Evolutionary conservation across 1,140 invertebrate genomes (phyloP).

Genomic region (Drosophila saltans): DNA sequence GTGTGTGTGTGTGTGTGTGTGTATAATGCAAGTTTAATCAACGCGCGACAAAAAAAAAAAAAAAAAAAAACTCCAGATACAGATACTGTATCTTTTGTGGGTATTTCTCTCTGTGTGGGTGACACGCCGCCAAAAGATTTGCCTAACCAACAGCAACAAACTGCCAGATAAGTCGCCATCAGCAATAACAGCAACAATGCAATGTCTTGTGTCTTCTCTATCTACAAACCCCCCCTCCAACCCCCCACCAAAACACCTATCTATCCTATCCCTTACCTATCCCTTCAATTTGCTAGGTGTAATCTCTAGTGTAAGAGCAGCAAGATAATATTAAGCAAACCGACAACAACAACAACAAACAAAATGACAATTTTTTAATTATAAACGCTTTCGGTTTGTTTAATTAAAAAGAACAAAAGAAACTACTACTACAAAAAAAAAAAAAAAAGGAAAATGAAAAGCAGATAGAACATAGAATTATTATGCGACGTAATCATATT

Average conservation of each 20-base stretch:
- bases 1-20: slow-evolving; percentile 24
- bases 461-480: background rate
- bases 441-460: background rate
- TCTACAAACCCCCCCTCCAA: slow-evolving; percentile 54
- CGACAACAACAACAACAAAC: slow-evolving; percentile 36
- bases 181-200: slow-evolving; percentile 45
- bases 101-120: slow-evolving; percentile 10
- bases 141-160: slow-evolving; percentile 51
- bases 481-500: background rate
- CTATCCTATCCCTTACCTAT: too few relatives aligned
- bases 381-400: slow-evolving; percentile 52
- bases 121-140: slow-evolving; percentile 55
- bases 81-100: slow-evolving; percentile 21
- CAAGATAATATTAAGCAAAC: slow-evolving; percentile 75
- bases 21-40: slow-evolving; percentile 78
- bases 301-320: slow-evolving; percentile 68
- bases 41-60: slow-evolving; percentile 60
- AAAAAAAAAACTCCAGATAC: slow-evolving; percentile 34
- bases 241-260: slow-evolving; percentile 7
- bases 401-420: slow-evolving; percentile 42
- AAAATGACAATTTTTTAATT: slow-evolving; percentile 77
- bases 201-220: slow-evolving; percentile 38
- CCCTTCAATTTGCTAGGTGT: slow-evolving; percentile 63
- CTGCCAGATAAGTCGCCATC: slow-evolving; percentile 58
- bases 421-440: background rate